A percentile compares a stretch with the other conserved stretches of the same genome.
These are phyloP conservation scores for Gopherus evgoodei DNA, from an alignment of 2,113 vertebrate genomes.

Conservation along the genomic window DNA sequence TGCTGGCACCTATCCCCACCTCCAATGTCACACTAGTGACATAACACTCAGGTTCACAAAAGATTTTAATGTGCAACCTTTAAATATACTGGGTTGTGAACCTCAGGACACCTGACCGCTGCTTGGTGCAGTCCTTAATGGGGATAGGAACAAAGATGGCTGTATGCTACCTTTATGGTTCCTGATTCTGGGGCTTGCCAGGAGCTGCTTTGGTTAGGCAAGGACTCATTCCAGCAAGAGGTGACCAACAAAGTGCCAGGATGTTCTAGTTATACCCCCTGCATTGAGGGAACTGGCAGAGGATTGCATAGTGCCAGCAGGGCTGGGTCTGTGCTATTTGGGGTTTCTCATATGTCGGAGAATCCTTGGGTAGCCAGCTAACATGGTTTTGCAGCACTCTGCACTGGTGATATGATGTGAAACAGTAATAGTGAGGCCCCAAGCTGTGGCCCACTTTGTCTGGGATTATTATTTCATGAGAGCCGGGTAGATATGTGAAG, in stretches of 20 bases:
- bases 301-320: fast-evolving
- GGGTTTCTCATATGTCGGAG: background rate
- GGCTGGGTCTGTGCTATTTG: fast-evolving
- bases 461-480: background rate
- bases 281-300: fast-evolving
- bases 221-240: fast-evolving
- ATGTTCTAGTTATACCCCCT: background rate
- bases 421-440: background rate
- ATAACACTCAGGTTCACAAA: fast-evolving
- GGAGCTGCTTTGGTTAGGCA: background rate
- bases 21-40: fast-evolving
- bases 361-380: background rate
- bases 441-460: background rate
- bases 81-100: background rate
- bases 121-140: background rate
- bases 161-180: background rate
- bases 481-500: background rate
- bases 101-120: background rate
- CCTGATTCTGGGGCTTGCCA: fast-evolving
- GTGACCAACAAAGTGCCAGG: background rate
- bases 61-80: fast-evolving
- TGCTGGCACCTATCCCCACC: background rate
- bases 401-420: background rate
- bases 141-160: background rate
- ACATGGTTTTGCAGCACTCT: background rate